Base-by-base conservation (phyloP, 1,140 invertebrate species). In the Philopotamus ludificatus region DNA sequence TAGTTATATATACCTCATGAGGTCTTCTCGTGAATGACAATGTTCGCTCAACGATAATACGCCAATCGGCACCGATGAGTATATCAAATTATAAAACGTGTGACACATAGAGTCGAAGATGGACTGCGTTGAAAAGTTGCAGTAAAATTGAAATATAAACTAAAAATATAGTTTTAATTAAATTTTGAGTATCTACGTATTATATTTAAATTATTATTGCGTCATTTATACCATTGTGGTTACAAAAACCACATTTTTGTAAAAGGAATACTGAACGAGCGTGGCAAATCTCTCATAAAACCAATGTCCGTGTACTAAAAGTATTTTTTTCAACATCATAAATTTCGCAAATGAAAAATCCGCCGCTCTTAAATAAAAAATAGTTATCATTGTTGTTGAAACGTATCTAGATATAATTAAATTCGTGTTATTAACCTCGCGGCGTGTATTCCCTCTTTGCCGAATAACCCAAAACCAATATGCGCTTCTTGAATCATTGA, bases 231-330 rank as follows among this genome's bases (percentile, higher is more conserved):
- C 79, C 79, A 81, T 79, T 63, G 79, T 69, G 72, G 77, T 78
- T 3, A 90, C 86, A 49, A 91, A 88, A 1, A 87, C 77, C 1
- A 90, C 74, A 74, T 91, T 91, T 75, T 95, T 95, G 75, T 94
- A 95, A 76, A 94, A 94, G 75, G 93, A 95, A 71, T 92, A 94
- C 22, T 89, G 84, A 55, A 92, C 86, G 64, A 94, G 79, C 7
- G 84, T 85, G 1, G 89, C 85, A 3, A 94, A 77, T 34, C 93
- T 79, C 16, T 87, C 78, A 63, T 90, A 90, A 70, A 88, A 91
- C 83, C 88, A 92, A 70, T 91, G 88, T 0, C 89, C 90, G 72
- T 91, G 86, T 1, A 91, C 88, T n/a, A 92, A 73, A 15, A 92
- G 71, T 7, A 86, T 79, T 67, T 84, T 84, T 64, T 84, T 84